Percentiles rank a stretch among this genome's conserved stretches.
Evolutionary conservation across 2,888 invertebrate species (phyloP).

Genomic region (Drosophila suboccidentalis): DNA sequence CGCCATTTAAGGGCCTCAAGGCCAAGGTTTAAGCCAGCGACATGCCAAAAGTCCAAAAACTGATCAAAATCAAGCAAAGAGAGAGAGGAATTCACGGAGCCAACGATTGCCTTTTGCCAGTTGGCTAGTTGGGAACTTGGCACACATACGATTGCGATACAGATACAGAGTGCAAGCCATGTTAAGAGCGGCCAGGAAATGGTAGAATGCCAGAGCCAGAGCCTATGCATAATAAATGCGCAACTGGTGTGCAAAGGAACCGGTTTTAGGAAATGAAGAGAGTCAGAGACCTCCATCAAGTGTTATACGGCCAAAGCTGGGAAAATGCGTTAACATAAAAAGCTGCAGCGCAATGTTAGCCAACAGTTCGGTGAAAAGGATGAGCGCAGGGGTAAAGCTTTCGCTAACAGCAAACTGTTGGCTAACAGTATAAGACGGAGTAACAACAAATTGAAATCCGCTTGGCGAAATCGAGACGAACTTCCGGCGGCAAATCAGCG

Average conservation of each 20-base stretch:
- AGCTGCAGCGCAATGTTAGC: slow-evolving; percentile 53
- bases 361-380: slow-evolving; percentile 51
- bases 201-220: slow-evolving; percentile 38
- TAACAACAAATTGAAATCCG: slow-evolving; percentile 29
- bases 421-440: slow-evolving; percentile 55
- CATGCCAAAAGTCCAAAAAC: slow-evolving; percentile 15
- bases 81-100: slow-evolving; percentile 7
- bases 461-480: slow-evolving; percentile 38
- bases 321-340: slow-evolving; percentile 64
- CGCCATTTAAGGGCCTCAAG: slow-evolving; percentile 83
- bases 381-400: slow-evolving; percentile 64
- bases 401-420: slow-evolving; percentile 44
- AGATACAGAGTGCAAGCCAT: slow-evolving; percentile 19
- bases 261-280: slow-evolving; percentile 68
- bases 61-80: slow-evolving; percentile 35
- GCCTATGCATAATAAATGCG: slow-evolving; percentile 78
- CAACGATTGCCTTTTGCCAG: slow-evolving; percentile 4
- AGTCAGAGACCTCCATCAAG: slow-evolving; percentile 31
- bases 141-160: slow-evolving; percentile 42
- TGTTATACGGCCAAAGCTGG: slow-evolving; percentile 64
- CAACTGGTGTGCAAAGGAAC: slow-evolving; percentile 79
- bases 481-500: slow-evolving; percentile 82
- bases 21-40: slow-evolving; percentile 77
- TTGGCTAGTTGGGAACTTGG: slow-evolving; percentile 48
- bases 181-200: slow-evolving; percentile 45